Conservation (phyloP, 2,888 invertebrate species). For the Idaea biselata region DNA sequence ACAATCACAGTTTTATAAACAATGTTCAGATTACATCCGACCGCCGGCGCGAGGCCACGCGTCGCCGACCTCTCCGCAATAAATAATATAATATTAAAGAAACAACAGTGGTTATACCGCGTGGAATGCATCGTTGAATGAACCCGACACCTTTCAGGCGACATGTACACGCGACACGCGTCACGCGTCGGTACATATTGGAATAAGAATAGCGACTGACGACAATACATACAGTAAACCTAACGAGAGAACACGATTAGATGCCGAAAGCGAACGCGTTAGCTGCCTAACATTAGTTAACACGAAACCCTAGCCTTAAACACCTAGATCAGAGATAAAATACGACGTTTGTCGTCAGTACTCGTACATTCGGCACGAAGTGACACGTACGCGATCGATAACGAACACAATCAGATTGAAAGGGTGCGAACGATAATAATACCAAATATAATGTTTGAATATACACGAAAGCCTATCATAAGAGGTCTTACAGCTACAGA, state of each 20-base stretch:
- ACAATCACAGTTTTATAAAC: constrained; percentile 62
- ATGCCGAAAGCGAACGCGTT: constrained; percentile 69
- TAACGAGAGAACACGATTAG: constrained; percentile 34
- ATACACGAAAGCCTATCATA: constrained; percentile 31
- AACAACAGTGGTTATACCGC: constrained; percentile 61
- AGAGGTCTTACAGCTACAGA: constrained; percentile 31
- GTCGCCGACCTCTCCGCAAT: constrained; percentile 22
- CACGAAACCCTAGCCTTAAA: constrained; percentile 72
- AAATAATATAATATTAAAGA: constrained; percentile 54
- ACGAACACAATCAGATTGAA: constrained; percentile 21
- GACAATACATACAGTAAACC: constrained; percentile 24
- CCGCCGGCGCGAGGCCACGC: constrained; percentile 32
- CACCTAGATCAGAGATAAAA: constrained; percentile 63
- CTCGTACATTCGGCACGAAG: constrained; percentile 9
- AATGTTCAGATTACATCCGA: constrained; percentile 70
- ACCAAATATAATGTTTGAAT: constrained; percentile 28
- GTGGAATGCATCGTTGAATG: constrained; percentile 73
- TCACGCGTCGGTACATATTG: constrained; percentile 49
- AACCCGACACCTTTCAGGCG: constrained; percentile 79
- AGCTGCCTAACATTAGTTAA: constrained; percentile 76
- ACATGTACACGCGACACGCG: constrained; percentile 56
- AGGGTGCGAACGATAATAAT: constrained; percentile 28
- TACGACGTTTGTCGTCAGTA: constrained; percentile 10
- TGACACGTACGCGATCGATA: constrained; percentile 11
- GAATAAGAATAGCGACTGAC: constrained; percentile 30